These are phyloP conservation scores for Acanthurus tractus DNA, from an alignment of 2,797 vertebrate species.

Conservation along the genomic window DNA sequence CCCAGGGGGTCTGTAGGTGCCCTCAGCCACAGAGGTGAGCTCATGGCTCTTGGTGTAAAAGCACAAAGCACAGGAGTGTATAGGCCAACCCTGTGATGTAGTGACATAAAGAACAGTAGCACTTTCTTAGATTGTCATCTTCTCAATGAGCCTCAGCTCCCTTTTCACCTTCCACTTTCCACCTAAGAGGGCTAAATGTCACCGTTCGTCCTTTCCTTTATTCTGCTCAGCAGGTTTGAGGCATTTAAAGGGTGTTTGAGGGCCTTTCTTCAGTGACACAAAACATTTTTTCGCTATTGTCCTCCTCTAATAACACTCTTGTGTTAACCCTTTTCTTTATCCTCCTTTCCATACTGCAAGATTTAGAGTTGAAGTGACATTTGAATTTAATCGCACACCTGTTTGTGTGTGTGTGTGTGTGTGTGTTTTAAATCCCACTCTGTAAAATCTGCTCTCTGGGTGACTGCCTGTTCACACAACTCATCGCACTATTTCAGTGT, in stretches of 20 bases:
- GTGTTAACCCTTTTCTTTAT: slow-evolving; percentile 11
- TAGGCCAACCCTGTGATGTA: slow-evolving; percentile 59
- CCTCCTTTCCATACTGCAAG: neutral
- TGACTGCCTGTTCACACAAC: slow-evolving; percentile 37
- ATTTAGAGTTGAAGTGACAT: slow-evolving; percentile 15
- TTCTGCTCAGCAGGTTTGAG: slow-evolving; percentile 60
- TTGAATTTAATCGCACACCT: neutral
- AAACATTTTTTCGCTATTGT: neutral
- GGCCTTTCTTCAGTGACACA: slow-evolving; percentile 20
- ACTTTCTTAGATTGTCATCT: slow-evolving; percentile 58
- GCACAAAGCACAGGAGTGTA: slow-evolving; percentile 55
- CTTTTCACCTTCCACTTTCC: slow-evolving; percentile 39
- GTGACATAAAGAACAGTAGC: slow-evolving; percentile 57
- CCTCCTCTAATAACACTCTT: neutral
- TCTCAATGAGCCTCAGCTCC: slow-evolving; percentile 45
- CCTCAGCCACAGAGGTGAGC: slow-evolving; percentile 61
- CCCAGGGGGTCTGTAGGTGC: slow-evolving; percentile 42
- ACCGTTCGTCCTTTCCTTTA: slow-evolving; percentile 63
- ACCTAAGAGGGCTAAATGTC: slow-evolving; percentile 74
- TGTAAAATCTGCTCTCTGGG: slow-evolving; percentile 27
- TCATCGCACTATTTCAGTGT: slow-evolving; percentile 28
- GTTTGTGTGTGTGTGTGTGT: neutral
- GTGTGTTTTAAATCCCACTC: slow-evolving; percentile 7
- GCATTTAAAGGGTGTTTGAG: slow-evolving; percentile 50
- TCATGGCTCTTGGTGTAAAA: slow-evolving; percentile 44